Evolutionary conservation across 2,888 invertebrate genomes (phyloP), one percentile per base, ranked within the genome.

Genomic region (Hybos culiciformis): DNA sequence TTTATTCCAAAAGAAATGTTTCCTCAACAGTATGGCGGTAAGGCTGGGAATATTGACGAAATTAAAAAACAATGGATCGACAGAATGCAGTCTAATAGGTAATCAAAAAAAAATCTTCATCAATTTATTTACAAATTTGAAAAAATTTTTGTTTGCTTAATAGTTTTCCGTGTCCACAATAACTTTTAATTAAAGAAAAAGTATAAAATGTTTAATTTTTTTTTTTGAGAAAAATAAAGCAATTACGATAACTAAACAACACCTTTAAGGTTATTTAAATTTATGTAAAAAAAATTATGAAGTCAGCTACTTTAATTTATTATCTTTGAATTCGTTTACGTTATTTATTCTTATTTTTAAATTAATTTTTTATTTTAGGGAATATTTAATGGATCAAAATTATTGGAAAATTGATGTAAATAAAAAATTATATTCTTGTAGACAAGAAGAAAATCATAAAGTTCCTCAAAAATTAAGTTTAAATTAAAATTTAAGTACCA

Each of bases 11-110:
- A 67, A 51, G 75, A 79, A 34, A 60, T 80, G 45, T 54, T 82
- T 40, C 81, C 82, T 0, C 67, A 69, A 19, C 82, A 83, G 53
- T 81, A 80, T 49, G 82, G 82, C 20, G 82, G 82, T 1, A 68
- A 71, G 42, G 74, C 72, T 0, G 78, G 77, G n/a, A 67, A 70
- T 34, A 62, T 79, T 18, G 67, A 69, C 1, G 71, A 73, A 26
- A 69, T 81, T 38, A 80, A 79, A 56, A 62, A 67, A 24, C 62
- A 71, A 49, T 80, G 80, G 78, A 61, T 74, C 47, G 69, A 75
- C 46, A 63, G 71, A 52, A 69, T 81, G 17, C 70, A 73, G 50
- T 69, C 73, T 18, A 72, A 77, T 49, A 70, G 77, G 72, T 77
- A 63, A 64, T n/a, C n/a, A n/a, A 29, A 8, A 8, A 24, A 24